Base-by-base conservation (phyloP, 1,140 invertebrate species). In the Leptoteleia sp. region DNA sequence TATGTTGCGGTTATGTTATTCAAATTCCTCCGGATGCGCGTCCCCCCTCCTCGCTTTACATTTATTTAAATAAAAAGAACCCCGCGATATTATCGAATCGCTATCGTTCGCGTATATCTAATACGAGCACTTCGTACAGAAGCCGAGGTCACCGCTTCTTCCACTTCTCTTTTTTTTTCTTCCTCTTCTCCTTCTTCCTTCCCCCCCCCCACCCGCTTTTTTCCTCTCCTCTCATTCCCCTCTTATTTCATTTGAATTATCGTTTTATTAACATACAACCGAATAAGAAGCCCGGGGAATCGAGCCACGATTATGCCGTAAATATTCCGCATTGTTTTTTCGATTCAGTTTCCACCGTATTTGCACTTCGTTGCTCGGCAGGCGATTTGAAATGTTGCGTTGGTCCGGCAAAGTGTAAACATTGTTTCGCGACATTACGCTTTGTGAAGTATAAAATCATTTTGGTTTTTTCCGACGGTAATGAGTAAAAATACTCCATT, bases 41-140 rank as follows among this genome's bases (percentile, higher is more conserved):
- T 37, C 47, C 62, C 67, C 52, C 61, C 16, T 22, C 55, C 33
- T 42, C 45, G 37, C 59, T 70, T 70, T 79, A 71, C 77, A 76
- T 76, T 79, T 79, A 79, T 76, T 79, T 75, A 75, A 79, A 79
- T 79, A 79, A 79, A 76, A 79, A 65, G 50, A 71, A 59, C 52
- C n/a, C 54, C 43, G 52, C 71, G 71, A 76, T 79, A 71, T 64
- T 79, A 75, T 79, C 77, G 71, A 67, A 45, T 29, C 64, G 57
- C 45, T 79, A 79, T 79, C 77, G 27, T 38, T 6, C 65, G 59
- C 71, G 77, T 80, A 76, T 80, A 80, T 80, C 67, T 80, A 80
- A 80, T 80, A 76, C 65, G 77, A 80, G 71, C 70, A 75, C 77
- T 62, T 68, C 70, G 70, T 64, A 70, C 76, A 65, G 76, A 73